These are phyloP conservation scores for Corythucha ciliata DNA, from an alignment of 2,888 invertebrate genomes.

Conservation along the genomic window DNA sequence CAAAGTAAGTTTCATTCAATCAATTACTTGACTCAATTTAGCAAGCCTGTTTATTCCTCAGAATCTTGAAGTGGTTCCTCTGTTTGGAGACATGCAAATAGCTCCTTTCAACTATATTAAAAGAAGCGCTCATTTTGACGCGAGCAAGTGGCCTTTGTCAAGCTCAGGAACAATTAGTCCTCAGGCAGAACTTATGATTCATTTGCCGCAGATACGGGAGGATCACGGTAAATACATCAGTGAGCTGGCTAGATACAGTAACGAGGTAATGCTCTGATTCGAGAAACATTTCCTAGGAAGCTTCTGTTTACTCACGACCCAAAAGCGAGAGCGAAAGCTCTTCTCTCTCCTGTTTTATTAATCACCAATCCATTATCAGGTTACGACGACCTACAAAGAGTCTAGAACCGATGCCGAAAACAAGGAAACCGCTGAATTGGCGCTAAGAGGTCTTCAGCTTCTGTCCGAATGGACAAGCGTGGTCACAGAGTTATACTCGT, in stretches of 20 bases:
- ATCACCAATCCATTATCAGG: slow-evolving; percentile 42
- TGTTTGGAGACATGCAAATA: slow-evolving; percentile 99
- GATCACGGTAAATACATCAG: slow-evolving; percentile 97
- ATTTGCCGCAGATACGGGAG: slow-evolving; percentile 86
- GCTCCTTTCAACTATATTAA: slow-evolving; percentile 97
- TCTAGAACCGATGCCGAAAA: slow-evolving; percentile 87
- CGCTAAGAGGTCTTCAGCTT: slow-evolving; percentile 82
- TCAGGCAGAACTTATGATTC: slow-evolving; percentile 89
- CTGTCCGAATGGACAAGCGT: slow-evolving; percentile 95
- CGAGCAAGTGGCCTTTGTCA: slow-evolving; percentile 82
- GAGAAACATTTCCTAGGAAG: no score
- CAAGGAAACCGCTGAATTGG: slow-evolving; percentile 79
- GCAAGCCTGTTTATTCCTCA: slow-evolving; percentile 38
- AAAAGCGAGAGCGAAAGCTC: not conserved
- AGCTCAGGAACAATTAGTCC: slow-evolving; percentile 74
- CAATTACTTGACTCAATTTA: not conserved
- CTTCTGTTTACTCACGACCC: no score
- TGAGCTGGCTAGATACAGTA: slow-evolving; percentile 83
- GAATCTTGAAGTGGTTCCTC: slow-evolving; percentile 87
- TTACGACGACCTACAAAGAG: slow-evolving; percentile 88
- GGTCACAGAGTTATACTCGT: slow-evolving; percentile 91
- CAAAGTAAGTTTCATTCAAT: slow-evolving; percentile 52
- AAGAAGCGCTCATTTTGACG: slow-evolving; percentile 84
- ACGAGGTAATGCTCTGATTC: slow-evolving; percentile 58
- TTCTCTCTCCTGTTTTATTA: not conserved